phyloP scores from a whole-genome alignment of 2,113 vertebrate species.

The Phalacrocorax aristotelis region DNA sequence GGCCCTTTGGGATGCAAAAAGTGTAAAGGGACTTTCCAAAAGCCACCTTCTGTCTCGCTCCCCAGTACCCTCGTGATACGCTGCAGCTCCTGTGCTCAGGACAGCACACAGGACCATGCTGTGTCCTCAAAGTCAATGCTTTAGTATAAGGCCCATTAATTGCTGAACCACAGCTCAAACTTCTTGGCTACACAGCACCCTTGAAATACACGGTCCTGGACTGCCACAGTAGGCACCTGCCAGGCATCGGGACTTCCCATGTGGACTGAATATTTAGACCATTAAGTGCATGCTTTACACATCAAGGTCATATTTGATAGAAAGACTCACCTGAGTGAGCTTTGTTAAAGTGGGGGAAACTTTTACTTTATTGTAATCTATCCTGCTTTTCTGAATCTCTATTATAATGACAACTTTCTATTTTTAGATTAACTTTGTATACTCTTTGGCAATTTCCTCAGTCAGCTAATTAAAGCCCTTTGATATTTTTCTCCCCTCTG shows the following conservation, averaged over 20 bases:
- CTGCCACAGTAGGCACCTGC: neutral
- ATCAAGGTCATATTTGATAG: neutral
- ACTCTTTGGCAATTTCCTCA: neutral
- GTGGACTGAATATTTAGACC: neutral
- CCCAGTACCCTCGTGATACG: fast-evolving
- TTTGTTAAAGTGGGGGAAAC: neutral
- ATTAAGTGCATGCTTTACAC: neutral
- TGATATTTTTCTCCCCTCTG: neutral
- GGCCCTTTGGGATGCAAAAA: neutral
- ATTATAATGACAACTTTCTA: neutral
- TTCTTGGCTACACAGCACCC: neutral
- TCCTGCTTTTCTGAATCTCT: neutral
- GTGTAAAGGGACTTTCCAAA: neutral
- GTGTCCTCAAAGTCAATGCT: neutral
- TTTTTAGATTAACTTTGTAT: neutral
- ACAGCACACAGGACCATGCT: neutral
- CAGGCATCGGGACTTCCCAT: neutral
- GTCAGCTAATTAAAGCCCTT: neutral
- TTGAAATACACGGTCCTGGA: neutral
- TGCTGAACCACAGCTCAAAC: neutral
- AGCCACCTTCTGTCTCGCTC: neutral
- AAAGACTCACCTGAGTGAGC: neutral
- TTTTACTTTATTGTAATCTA: neutral
- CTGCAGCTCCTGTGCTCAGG: neutral
- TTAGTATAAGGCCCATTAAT: neutral